Base-by-base conservation (phyloP, 2,113 vertebrate genomes). In the Epinephelus cyanopodus region DNA sequence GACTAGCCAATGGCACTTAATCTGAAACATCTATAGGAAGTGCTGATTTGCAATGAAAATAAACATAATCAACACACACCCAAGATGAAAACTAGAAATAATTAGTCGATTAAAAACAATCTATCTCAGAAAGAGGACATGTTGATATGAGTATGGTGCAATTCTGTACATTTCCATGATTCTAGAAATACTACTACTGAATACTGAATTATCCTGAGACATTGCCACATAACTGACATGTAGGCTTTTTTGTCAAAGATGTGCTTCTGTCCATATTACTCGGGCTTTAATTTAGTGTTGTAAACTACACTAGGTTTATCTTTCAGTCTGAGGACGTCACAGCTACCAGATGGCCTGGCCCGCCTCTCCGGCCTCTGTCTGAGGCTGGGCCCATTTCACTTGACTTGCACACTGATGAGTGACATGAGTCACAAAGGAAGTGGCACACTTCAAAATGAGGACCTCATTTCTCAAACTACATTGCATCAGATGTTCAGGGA, bases 401-500 rank as follows among this genome's bases (percentile, higher is more conserved):
- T 33, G 65, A 62, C 47, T n/a, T 23, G 27, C 70, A 53, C 53
- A 6, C 79, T 79, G 72, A 67, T 71, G 86, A 89, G 45, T 64
- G 80, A 67, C 81, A 66, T 68, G 37, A 53, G 82, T 85, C 90
- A 87, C 91, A 75, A 62, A 93, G 89, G 92, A 92, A 90, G 88
- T 93, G 92, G 66, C 89, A 90, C 90, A 91, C 84, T 89, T 90
- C 52, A 79, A 79, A 87, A 79, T 17, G 27, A 83, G 66, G 92
- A 86, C 88, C 83, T 87, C 3, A 45, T 92, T 93, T 91, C 80
- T 85, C 52, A 79, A 89, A 76, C 48, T 11, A 57, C 61, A 25
- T 90, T 82, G 63, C 87, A 73, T 75, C 72, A 48, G 53, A 67
- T 82, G 39, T 70, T 23, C 27, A 68, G 69, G 29, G 54, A 53